Evolutionary conservation across 2,888 invertebrate genomes (phyloP).

Genomic region (Lithophane socia): DNA sequence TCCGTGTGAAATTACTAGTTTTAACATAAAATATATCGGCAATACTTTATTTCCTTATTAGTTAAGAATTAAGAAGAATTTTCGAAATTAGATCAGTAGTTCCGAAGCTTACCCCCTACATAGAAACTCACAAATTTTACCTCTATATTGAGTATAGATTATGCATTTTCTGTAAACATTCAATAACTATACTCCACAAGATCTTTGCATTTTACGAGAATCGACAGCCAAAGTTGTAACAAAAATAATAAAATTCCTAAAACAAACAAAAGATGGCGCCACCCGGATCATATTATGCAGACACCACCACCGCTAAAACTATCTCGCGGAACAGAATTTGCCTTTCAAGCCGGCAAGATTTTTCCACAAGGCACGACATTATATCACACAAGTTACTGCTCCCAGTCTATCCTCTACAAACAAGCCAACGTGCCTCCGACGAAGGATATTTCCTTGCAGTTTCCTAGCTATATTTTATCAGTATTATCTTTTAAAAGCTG

Average conservation of each 20-base stretch:
- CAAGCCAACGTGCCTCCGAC: conserved; percentile 59
- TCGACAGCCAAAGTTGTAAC: not conserved
- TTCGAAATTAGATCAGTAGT: not conserved
- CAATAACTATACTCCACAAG: not conserved
- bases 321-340: conserved; percentile 77
- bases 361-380: conserved; percentile 74
- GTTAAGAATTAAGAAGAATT: not conserved
- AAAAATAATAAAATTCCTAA: conserved; percentile 27
- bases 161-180: not conserved
- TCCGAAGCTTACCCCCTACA: not conserved
- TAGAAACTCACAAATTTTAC: not conserved
- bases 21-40: not conserved
- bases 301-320: conserved; percentile 66
- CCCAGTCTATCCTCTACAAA: conserved; percentile 57
- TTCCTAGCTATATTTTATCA: conserved; percentile 73
- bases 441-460: conserved; percentile 69
- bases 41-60: not conserved
- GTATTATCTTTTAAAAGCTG: conserved; percentile 70
- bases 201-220: conserved; percentile 6
- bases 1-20: not conserved
- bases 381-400: conserved; percentile 77
- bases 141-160: not conserved
- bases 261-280: conserved; percentile 57
- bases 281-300: conserved; percentile 71
- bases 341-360: conserved; percentile 77